Percentiles rank a stretch among this genome's conserved stretches.
Evolutionary conservation across 2,888 invertebrate species (phyloP).

Genomic region (Pyralis farinalis): DNA sequence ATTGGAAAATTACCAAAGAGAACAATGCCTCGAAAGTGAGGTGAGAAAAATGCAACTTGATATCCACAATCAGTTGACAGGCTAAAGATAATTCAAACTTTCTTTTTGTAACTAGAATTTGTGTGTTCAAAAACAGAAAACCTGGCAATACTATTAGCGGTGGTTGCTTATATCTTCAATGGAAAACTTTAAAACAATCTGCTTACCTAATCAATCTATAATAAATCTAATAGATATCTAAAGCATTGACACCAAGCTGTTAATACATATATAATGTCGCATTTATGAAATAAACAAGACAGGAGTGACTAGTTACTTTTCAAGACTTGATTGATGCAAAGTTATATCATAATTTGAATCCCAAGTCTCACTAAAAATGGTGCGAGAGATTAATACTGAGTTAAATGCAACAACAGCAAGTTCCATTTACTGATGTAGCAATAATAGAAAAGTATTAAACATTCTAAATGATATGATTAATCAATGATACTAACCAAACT

Average conservation of each 20-base stretch:
- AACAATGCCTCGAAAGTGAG: slow-evolving; percentile 50
- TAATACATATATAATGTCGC: slow-evolving; percentile 22
- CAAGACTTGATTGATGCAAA: slow-evolving; percentile 23
- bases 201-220: slow-evolving; percentile 11
- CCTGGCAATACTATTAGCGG: not conserved
- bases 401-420: slow-evolving; percentile 22
- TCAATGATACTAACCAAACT: slow-evolving; percentile 6
- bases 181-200: slow-evolving; percentile 8
- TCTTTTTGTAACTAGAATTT: not conserved
- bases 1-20: slow-evolving; percentile 36
- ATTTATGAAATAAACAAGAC: slow-evolving; percentile 26
- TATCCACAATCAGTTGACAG: not conserved
- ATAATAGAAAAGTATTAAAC: slow-evolving; percentile 4
- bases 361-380: slow-evolving; percentile 24
- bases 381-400: slow-evolving; percentile 34
- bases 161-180: not conserved
- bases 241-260: slow-evolving; percentile 20
- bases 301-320: slow-evolving; percentile 44
- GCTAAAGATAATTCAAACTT: not conserved
- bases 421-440: slow-evolving; percentile 19
- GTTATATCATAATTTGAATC: slow-evolving; percentile 16
- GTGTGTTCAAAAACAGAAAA: not conserved
- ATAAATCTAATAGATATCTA: slow-evolving; percentile 11
- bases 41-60: slow-evolving; percentile 26
- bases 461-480: slow-evolving; percentile 12